Base-by-base conservation (phyloP, 64 coral and sea anemone genomes). In the Actinia tenebrosa region DNA sequence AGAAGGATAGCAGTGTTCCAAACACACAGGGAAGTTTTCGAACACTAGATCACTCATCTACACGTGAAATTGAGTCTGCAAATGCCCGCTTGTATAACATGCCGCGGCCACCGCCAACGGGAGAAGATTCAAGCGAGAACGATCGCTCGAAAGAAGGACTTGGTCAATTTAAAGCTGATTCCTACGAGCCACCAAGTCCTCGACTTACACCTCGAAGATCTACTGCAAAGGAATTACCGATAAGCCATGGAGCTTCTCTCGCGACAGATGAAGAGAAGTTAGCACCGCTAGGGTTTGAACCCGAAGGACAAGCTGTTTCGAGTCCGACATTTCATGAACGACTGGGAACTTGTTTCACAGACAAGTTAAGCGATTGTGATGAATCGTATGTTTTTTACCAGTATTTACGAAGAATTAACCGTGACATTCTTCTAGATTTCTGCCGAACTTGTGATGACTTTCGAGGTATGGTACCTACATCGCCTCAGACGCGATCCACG, bases 341-440 rank as follows among this genome's bases (percentile, higher is more conserved):
- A 60, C 92, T 91, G 87, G 89, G 91, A 61, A 88, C 78, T 7
- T 68, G 86, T 88, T 90, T 97, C 37, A 64, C 64, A 56, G 88
- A 97, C 88, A 90, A 87, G 89, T 84, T 97, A 81, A 97, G 83
- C 56, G 86, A 93, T 90, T 77, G 77, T 58, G 85, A 97, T 22
- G 91, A 91, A 37, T 88, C 79, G 64, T 89, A 82, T 71, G 87
- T 79, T 64, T 97, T 97, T 88, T 93, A 97, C 80, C 59, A 93
- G 53, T 93, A 93, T 97, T 84, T 97, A 44, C 80, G 83, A 56
- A 72, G 72, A 42, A 89, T 87, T 56, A 86, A 91, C 61, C 63
- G 66, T 88, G 85, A 93, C 86, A 97, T 90, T 97, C 86, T 97
- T 60, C 75, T 97, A 79, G 94, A 97, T 66, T 97, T 97, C 69